Percentiles rank a stretch among this genome's conserved stretches.
These are phyloP conservation scores for Lophura swinhoii DNA, from an alignment of 2,797 vertebrate species.

Conservation along the genomic window DNA sequence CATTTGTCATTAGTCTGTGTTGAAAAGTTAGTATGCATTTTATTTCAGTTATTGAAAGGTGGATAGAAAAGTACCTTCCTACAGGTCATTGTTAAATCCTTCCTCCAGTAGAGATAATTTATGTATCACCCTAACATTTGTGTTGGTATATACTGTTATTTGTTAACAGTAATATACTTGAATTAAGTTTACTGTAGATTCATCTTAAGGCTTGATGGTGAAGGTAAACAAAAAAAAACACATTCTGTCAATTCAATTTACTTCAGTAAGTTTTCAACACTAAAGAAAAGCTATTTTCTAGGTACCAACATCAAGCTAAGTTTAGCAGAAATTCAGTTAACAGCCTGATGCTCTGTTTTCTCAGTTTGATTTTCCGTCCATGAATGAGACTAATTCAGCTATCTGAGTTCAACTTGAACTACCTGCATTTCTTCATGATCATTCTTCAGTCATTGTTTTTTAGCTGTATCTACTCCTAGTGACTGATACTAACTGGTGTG, in stretches of 20 bases:
- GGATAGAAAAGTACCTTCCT: not conserved
- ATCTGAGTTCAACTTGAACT: not conserved
- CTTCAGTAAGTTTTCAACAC: not conserved
- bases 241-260: not conserved
- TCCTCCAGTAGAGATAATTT: not conserved
- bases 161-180: not conserved
- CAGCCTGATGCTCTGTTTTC: not conserved
- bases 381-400: not conserved
- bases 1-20: not conserved
- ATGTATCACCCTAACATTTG: not conserved
- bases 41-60: not conserved
- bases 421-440: not conserved
- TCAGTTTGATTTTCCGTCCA: not conserved
- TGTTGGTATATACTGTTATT: not conserved
- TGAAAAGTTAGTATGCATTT: not conserved
- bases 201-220: not conserved
- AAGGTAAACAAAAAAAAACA: not conserved
- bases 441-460: not conserved
- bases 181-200: not conserved
- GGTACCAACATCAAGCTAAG: not conserved
- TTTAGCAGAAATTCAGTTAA: not conserved
- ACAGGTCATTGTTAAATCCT: not conserved
- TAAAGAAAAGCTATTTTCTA: not conserved
- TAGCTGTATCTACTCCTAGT: not conserved
- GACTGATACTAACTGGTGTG: not conserved